phyloP scores from a whole-genome alignment of 2,113 vertebrate species.

The Clinocottus analis region DNA sequence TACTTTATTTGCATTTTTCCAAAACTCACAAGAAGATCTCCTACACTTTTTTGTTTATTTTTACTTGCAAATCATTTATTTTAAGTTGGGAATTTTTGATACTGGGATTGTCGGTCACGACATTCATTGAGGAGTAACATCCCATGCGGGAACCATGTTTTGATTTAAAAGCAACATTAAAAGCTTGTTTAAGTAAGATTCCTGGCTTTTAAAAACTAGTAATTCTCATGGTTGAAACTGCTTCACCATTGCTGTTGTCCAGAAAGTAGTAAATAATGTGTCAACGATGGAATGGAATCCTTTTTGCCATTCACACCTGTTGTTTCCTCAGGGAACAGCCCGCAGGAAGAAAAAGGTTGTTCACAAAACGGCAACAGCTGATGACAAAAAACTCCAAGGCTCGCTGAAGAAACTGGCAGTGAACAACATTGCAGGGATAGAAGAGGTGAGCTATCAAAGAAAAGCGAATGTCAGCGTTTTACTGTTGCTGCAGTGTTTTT shows the following conservation, averaged over 20 bases:
- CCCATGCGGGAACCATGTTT: neutral
- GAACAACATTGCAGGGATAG: conserved; percentile 98
- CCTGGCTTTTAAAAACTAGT: neutral
- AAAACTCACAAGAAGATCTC: neutral
- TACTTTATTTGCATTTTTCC: neutral
- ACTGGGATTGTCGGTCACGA: neutral
- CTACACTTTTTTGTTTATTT: neutral
- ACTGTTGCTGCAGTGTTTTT: neutral
- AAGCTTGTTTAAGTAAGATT: neutral
- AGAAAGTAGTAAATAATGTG: neutral
- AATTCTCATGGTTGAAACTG: neutral
- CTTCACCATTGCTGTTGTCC: neutral
- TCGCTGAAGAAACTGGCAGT: conserved; percentile 98
- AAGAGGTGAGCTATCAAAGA: conserved; percentile 87
- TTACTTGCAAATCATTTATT: neutral
- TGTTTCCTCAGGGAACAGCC: conserved; percentile 89
- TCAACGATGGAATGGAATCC: neutral
- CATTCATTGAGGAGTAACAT: neutral
- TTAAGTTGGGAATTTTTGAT: neutral
- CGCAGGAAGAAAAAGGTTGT: conserved; percentile 99
- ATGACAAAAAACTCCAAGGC: conserved; percentile 99
- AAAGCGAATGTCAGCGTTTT: neutral
- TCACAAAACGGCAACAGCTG: conserved; percentile 97
- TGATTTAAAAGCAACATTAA: neutral
- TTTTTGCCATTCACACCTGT: conserved; percentile 19